A percentile compares a stretch with the other conserved stretches of the same genome.
phyloP scores from a whole-genome alignment of 2,888 invertebrate genomes.

The Coelopa pilipes region DNA sequence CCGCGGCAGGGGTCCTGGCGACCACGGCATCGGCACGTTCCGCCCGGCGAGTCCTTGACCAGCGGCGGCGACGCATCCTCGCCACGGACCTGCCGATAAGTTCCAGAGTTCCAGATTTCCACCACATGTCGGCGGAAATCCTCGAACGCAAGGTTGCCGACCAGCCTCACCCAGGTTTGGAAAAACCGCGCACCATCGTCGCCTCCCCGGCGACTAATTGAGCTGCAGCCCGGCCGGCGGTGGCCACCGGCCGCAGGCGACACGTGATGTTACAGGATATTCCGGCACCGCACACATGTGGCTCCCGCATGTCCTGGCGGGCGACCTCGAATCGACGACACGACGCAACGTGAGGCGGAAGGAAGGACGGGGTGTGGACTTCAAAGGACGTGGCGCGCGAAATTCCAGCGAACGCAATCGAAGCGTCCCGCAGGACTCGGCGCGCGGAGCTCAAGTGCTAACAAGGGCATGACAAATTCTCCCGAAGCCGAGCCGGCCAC shows the following conservation, averaged over 20 bases:
- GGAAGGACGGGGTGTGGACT: constrained; percentile 30
- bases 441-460: constrained; percentile 36
- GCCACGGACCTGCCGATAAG: too few species aligned
- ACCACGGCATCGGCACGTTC: too few species aligned
- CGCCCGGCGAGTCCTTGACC: too few species aligned
- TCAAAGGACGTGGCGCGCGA: constrained; percentile 53
- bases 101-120: too few species aligned
- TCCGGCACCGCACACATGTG: neutral
- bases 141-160: too few species aligned
- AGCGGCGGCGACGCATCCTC: too few species aligned
- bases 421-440: constrained; percentile 31
- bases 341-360: neutral
- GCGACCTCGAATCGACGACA: neutral
- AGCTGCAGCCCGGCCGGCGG: neutral
- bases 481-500: neutral
- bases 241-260: neutral
- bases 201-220: neutral
- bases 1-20: too few species aligned
- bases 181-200: too few species aligned
- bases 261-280: neutral
- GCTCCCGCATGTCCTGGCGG: neutral
- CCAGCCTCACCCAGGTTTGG: too few species aligned
- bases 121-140: too few species aligned
- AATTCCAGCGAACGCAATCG: constrained; percentile 53
- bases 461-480: constrained; percentile 28